Evolutionary conservation across 2,797 vertebrate genomes (phyloP).

Genomic region (Eulemur mongoz): DNA sequence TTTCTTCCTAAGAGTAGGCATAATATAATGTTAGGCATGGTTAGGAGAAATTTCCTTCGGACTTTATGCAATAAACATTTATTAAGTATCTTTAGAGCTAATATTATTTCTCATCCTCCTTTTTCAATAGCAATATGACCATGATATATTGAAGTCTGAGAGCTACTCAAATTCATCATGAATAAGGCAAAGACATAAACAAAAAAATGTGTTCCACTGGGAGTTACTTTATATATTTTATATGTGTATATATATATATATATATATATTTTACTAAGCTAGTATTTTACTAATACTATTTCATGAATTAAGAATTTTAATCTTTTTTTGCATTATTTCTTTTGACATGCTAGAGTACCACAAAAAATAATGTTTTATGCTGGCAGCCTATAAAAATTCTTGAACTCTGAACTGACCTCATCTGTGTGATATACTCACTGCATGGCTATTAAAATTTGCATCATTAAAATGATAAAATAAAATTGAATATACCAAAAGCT

Average conservation of each 20-base stretch:
- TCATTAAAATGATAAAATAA: constrained; percentile 40
- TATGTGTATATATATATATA: background rate
- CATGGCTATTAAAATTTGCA: constrained; percentile 29
- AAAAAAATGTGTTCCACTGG: background rate
- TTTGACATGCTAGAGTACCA: background rate
- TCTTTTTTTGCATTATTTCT: constrained; percentile 38
- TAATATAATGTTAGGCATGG: background rate
- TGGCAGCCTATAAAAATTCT: background rate
- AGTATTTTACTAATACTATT: constrained; percentile 10
- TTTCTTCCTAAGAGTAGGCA: background rate
- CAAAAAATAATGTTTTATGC: background rate
- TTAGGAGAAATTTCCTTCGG: background rate
- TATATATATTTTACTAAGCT: background rate
- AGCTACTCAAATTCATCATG: background rate
- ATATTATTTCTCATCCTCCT: background rate
- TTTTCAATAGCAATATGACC: background rate
- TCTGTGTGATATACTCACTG: background rate
- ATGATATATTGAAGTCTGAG: background rate
- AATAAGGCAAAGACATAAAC: constrained; percentile 23
- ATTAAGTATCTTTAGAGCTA: background rate
- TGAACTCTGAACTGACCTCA: constrained; percentile 30
- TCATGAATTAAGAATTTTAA: constrained; percentile 28
- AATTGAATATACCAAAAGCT: background rate
- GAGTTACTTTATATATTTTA: background rate
- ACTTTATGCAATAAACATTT: background rate